These are phyloP conservation scores for Endomychus coccineus DNA, from an alignment of 2,888 invertebrate species.

Conservation along the genomic window DNA sequence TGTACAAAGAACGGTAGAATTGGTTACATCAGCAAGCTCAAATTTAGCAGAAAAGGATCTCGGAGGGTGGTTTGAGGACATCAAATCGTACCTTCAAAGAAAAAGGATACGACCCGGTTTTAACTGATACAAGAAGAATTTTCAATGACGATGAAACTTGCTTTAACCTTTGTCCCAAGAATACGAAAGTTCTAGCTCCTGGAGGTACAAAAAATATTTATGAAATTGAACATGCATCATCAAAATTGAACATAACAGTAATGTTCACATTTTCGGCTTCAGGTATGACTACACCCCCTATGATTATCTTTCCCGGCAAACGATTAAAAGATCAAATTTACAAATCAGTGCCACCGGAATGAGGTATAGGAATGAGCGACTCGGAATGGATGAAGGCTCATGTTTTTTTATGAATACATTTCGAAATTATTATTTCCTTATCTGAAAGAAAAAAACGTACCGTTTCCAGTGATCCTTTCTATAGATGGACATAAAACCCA, in stretches of 20 bases:
- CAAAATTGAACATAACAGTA: slow-evolving; percentile 34
- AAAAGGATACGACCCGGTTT: slow-evolving; percentile 1
- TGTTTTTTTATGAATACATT: slow-evolving; percentile 9
- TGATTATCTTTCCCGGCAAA: slow-evolving; percentile 32
- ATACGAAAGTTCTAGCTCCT: slow-evolving; percentile 18
- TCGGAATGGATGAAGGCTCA: slow-evolving; percentile 7
- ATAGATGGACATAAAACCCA: slow-evolving; percentile 11
- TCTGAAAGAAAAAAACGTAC: slow-evolving; percentile 4
- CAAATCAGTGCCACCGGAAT: slow-evolving; percentile 13
- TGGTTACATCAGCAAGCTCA: slow-evolving; percentile 22
- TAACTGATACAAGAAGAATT: slow-evolving; percentile 1
- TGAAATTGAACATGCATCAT: slow-evolving; percentile 31
- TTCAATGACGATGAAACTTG: slow-evolving; percentile 21
- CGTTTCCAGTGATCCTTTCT: slow-evolving; percentile 9
- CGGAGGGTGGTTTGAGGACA: no score
- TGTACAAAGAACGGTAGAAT: slow-evolving; percentile 20
- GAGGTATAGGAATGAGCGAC: slow-evolving; percentile 11
- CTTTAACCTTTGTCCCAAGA: slow-evolving; percentile 24
- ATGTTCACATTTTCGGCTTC: slow-evolving; percentile 36
- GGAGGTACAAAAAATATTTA: slow-evolving; percentile 28
- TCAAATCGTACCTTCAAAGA: no score
- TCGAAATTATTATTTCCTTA: slow-evolving; percentile 2
- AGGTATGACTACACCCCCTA: slow-evolving; percentile 36
- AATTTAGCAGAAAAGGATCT: not conserved
- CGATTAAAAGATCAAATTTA: slow-evolving; percentile 25